phyloP scores from a whole-genome alignment of 2,888 invertebrate species.

The Drosophila silvestris region DNA sequence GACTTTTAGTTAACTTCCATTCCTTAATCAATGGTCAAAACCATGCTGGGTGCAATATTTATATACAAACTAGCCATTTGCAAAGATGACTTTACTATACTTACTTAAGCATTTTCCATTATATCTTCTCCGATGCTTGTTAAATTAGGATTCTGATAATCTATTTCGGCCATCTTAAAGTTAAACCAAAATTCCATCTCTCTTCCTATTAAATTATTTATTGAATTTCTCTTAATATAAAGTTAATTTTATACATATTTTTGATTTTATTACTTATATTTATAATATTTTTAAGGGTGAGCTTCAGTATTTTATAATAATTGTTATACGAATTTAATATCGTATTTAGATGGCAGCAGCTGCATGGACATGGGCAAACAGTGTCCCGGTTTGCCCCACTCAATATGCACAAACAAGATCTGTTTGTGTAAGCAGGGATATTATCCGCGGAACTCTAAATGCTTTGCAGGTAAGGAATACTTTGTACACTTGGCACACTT shows the following conservation, averaged over 20 bases:
- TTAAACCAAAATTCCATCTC: not conserved
- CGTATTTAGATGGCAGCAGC: slow-evolving; percentile 75
- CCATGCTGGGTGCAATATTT: not conserved
- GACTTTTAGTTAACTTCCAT: not conserved
- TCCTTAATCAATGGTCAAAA: not conserved
- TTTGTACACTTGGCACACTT: not conserved
- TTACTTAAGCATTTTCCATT: not conserved
- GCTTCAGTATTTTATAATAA: not conserved
- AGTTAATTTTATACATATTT: not conserved
- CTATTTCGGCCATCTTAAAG: not conserved
- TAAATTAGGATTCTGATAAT: not conserved
- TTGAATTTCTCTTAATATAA: not conserved
- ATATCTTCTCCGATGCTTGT: not conserved
- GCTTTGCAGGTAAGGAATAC: slow-evolving; percentile 79
- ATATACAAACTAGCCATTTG: not conserved
- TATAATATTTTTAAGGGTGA: no score
- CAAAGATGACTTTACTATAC: not conserved
- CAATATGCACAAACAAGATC: slow-evolving; percentile 81
- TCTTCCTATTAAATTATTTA: not conserved
- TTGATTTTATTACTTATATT: not conserved
- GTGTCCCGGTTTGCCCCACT: slow-evolving; percentile 82
- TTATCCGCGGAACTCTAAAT: slow-evolving; percentile 80
- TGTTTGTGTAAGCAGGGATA: slow-evolving; percentile 83
- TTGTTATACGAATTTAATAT: not conserved
- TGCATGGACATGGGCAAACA: slow-evolving; percentile 80